Conservation (phyloP, 1,140 invertebrate genomes). For the Scaptodrosophila lebanonensis region DNA sequence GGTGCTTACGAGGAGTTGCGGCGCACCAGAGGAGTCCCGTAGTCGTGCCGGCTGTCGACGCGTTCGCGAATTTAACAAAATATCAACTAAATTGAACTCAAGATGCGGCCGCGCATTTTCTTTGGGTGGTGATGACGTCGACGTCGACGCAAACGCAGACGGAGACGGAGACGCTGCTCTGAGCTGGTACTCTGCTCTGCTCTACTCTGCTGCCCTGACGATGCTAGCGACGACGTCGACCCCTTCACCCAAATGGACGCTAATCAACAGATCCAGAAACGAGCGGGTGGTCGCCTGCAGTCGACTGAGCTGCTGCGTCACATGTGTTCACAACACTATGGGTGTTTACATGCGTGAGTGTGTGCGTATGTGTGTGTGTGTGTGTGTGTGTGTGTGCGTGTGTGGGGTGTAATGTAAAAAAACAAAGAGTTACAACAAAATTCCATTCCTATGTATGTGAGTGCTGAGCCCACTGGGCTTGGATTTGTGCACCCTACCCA, state of each 20-base stretch:
- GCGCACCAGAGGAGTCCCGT: too few relatives aligned
- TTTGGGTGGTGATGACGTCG: constrained; percentile 54
- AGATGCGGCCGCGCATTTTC: constrained; percentile 65
- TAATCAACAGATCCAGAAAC: constrained; percentile 9
- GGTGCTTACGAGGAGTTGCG: too few relatives aligned
- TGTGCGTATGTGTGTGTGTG: constrained; percentile 4
- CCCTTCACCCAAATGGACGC: constrained; percentile 43
- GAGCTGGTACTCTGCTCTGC: too few relatives aligned
- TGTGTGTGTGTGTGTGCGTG: constrained; percentile 4
- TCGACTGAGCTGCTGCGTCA: too few relatives aligned
- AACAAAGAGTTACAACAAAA: too few relatives aligned
- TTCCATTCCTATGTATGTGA: constrained; percentile 1
- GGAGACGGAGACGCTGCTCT: constrained; percentile 12
- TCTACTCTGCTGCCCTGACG: neutral
- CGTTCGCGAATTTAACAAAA: constrained; percentile 74
- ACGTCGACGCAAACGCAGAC: constrained; percentile 14
- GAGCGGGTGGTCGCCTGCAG: too few relatives aligned
- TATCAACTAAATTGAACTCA: constrained; percentile 73
- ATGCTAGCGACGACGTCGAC: constrained; percentile 9
- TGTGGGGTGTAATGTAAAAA: constrained; percentile 7
- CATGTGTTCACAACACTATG: too few relatives aligned
- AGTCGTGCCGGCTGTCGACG: too few relatives aligned
- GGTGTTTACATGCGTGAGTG: constrained; percentile 64
- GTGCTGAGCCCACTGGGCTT: constrained; percentile 11
- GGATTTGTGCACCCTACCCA: too few relatives aligned